A percentile compares a stretch with the other conserved stretches of the same genome.
phyloP scores from a whole-genome alignment of 2,113 vertebrate species.

The Glaucidium brasilianum region DNA sequence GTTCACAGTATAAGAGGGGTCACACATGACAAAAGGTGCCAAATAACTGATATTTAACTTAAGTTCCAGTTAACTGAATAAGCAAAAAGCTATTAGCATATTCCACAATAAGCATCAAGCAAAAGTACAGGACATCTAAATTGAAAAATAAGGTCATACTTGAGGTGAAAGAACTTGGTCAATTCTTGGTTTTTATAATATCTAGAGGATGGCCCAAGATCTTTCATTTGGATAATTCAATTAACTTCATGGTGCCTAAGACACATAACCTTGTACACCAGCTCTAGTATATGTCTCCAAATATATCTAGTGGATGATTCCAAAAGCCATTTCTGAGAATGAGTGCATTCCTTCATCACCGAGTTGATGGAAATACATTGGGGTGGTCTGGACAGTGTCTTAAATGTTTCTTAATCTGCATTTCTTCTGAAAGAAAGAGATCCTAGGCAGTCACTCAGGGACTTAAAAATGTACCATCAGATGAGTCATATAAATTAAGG shows the following conservation, averaged over 20 bases:
- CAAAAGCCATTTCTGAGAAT: neutral
- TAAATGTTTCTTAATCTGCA: constrained; percentile 22
- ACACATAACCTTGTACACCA: neutral
- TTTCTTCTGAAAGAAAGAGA: neutral
- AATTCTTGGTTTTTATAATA: neutral
- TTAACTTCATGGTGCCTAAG: neutral
- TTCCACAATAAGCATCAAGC: neutral
- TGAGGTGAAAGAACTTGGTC: neutral
- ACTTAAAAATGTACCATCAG: neutral
- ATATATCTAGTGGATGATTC: neutral
- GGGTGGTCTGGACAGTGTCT: neutral
- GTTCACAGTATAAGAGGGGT: neutral
- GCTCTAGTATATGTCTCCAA: neutral
- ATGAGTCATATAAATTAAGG: constrained; percentile 2
- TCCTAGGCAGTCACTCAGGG: neutral
- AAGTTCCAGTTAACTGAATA: neutral
- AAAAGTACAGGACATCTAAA: neutral
- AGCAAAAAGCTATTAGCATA: neutral
- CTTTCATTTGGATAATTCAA: neutral
- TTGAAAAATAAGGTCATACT: neutral
- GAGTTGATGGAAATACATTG: neutral
- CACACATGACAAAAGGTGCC: neutral
- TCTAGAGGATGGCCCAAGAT: neutral
- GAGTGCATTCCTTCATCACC: neutral
- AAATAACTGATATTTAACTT: neutral